Percentiles rank a stretch among this genome's conserved stretches.
Evolutionary conservation across 1,140 invertebrate species (phyloP).

Genomic region (Muscidifurax raptorellus): DNA sequence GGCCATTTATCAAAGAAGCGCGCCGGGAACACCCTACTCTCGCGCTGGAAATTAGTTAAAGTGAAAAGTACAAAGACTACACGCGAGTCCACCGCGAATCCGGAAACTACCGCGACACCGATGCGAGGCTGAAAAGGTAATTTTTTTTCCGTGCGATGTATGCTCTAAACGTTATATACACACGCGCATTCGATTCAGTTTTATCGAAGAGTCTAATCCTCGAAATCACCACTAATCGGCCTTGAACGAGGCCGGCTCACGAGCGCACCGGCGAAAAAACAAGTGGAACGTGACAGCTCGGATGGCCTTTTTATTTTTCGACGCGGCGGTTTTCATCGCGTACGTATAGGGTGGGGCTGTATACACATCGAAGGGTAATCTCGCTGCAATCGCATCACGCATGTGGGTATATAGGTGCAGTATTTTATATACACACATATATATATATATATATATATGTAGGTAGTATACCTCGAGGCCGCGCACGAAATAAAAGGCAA

Average conservation of each 20-base stretch:
- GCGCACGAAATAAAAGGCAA: slow-evolving; percentile 66
- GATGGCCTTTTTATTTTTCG: background rate
- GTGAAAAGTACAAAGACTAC: slow-evolving; percentile 70
- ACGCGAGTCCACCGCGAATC: background rate
- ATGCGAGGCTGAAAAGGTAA: too few relatives aligned
- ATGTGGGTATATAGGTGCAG: background rate
- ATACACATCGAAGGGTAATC: background rate
- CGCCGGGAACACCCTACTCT: background rate
- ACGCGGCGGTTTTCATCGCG: background rate
- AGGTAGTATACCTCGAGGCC: too few relatives aligned
- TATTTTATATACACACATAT: background rate
- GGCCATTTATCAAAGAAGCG: slow-evolving; percentile 61
- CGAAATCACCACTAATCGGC: slow-evolving; percentile 2
- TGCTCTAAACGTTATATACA: too few relatives aligned
- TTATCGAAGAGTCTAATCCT: background rate
- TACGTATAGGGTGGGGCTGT: background rate
- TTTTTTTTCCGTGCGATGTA: background rate
- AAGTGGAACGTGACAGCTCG: background rate
- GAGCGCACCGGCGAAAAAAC: background rate
- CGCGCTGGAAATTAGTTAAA: slow-evolving; percentile 70
- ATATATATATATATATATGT: background rate
- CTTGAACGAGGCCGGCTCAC: background rate
- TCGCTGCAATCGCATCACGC: background rate
- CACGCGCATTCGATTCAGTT: too few relatives aligned
- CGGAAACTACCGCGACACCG: background rate